Conservation (phyloP, 2,888 invertebrate species). For the Ichneumoninae sp. region DNA sequence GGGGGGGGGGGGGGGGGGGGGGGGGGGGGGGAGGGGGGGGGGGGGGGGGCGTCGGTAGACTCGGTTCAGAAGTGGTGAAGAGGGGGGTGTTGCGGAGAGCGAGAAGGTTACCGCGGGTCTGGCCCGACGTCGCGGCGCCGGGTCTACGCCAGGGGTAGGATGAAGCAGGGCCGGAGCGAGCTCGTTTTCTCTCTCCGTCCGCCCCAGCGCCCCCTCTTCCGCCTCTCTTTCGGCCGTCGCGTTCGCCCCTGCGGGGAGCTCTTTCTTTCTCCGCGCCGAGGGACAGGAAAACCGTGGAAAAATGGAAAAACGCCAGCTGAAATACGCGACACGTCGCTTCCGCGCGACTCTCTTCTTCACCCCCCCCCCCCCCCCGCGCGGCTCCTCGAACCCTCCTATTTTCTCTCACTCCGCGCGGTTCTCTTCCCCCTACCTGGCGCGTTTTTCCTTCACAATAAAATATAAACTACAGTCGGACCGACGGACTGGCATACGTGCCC, state of each 20-base stretch:
- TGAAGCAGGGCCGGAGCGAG: slow-evolving; percentile 21
- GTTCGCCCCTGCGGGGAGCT: slow-evolving; percentile 45
- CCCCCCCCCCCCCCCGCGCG: background rate
- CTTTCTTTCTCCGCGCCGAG: background rate
- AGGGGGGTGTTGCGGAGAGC: background rate
- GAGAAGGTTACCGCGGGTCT: slow-evolving; percentile 66
- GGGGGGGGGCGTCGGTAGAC: slow-evolving; percentile 12
- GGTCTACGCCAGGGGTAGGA: slow-evolving; percentile 60
- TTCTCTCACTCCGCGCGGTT: background rate
- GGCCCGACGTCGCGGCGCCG: slow-evolving; percentile 71
- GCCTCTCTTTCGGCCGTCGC: slow-evolving; percentile 55
- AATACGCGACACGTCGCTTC: slow-evolving; percentile 48
- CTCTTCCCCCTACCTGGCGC: background rate
- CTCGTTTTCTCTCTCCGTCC: slow-evolving; percentile 3
- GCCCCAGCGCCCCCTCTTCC: slow-evolving; percentile 42
- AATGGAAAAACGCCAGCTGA: slow-evolving; percentile 35
- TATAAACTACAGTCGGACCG: slow-evolving; percentile 34
- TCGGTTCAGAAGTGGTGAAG: slow-evolving; percentile 5
- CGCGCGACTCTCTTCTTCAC: slow-evolving; percentile 17
- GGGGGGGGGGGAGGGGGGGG: background rate
- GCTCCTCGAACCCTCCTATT: background rate
- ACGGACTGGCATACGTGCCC: slow-evolving; percentile 24
- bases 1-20: background rate
- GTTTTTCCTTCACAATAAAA: slow-evolving; percentile 33
- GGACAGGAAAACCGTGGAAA: slow-evolving; percentile 14